Evolutionary conservation across 2,888 invertebrate genomes (phyloP), one percentile per base, ranked within the genome.

Genomic region (Cosmorhoe ocellata): DNA sequence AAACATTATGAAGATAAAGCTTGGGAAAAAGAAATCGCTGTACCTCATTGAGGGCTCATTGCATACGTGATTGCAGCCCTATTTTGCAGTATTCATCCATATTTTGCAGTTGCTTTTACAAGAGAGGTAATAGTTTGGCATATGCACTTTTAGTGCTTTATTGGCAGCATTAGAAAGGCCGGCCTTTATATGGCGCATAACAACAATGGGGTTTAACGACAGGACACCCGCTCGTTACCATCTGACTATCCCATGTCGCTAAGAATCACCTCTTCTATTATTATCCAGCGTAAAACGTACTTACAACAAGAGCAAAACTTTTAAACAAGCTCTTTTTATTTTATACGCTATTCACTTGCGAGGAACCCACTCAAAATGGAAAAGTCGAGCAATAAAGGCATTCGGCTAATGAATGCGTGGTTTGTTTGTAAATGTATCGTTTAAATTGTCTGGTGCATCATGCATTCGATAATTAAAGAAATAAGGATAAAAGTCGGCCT

Each of bases 131-230:
- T 50, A 45, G 45, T 51, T 55, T 36, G 30, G 44, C 39, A 79
- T 78, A 80, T 76, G 75, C 73, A 76, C 74, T 79, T 77, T 78
- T 71, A 76, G 73, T 79, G 72, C 72, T 82, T 82, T 83, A 82
- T 81, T 77, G 74, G 76, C 68, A 72, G 78, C 75, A 82, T 85
- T 83, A 84, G 81, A 79, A 77, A 73, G 70, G 72, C 68, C 69
- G 64, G 75, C 69, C 78, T 79, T 79, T 80, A 83, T 82, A 84
- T 71, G 73, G 78, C 65, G 67, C 76, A 76, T 81, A 76, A 75
- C 76, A 84, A 84, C 83, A 84, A 84, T 82, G 76, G 79, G 71
- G 73, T 75, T 77, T 82, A 83, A 80, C 76, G 73, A 81, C 76
- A 78, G 68, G 69, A 61, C 69, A 69, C 33, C 69, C 58, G 76